These are phyloP conservation scores for Holacanthella duospinosa DNA, from an alignment of 2,888 invertebrate species.

Conservation along the genomic window DNA sequence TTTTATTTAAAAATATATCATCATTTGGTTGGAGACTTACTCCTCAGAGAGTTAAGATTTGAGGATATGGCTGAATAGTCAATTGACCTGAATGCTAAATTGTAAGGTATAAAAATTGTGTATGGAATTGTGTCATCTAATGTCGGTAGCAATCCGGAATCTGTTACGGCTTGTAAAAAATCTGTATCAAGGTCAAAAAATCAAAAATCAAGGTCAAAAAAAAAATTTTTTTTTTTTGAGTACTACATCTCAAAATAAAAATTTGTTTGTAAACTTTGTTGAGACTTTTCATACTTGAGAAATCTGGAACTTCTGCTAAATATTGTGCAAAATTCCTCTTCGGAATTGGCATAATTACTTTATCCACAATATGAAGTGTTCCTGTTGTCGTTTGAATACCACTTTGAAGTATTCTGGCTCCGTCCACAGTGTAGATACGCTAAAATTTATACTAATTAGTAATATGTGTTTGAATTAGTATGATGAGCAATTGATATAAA, in stretches of 20 bases:
- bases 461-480: background rate
- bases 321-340: constrained; percentile 29
- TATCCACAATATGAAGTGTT: constrained; percentile 29
- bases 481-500: background rate
- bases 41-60: constrained; percentile 23
- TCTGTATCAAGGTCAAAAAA: constrained; percentile 17
- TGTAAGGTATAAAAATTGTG: constrained; percentile 34
- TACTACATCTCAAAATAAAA: too few species aligned
- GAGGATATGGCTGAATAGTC: constrained; percentile 16
- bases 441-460: constrained; percentile 7
- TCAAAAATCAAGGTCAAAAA: background rate
- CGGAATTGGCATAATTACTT: constrained; percentile 31
- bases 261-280: too few species aligned
- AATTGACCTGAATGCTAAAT: constrained; percentile 21
- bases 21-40: constrained; percentile 17
- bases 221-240: too few species aligned
- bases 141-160: constrained; percentile 17
- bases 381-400: constrained; percentile 28
- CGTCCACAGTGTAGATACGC: constrained; percentile 30
- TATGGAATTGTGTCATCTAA: constrained; percentile 23
- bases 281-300: constrained; percentile 23
- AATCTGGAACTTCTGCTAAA: constrained; percentile 30
- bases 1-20: background rate
- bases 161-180: constrained; percentile 26
- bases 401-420: constrained; percentile 29